These are phyloP conservation scores for Epinotia ramella DNA, from an alignment of 2,888 invertebrate genomes.

Conservation along the genomic window DNA sequence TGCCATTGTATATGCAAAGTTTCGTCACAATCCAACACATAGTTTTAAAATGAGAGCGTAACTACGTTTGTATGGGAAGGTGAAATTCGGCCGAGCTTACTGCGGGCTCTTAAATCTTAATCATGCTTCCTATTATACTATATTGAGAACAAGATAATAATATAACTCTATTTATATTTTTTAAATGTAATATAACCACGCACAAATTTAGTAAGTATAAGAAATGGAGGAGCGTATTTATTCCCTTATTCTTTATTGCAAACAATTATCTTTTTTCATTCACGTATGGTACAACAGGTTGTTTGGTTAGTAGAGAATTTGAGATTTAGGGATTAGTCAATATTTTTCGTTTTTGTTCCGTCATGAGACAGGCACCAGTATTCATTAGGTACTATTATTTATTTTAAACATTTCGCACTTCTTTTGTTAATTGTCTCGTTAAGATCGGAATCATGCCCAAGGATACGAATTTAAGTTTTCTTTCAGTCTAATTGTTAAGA, in stretches of 20 bases:
- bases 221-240: conserved; percentile 15
- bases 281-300: conserved; percentile 22
- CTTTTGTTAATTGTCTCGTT: not conserved
- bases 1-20: no score
- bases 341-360: conserved; percentile 5
- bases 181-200: conserved; percentile 26
- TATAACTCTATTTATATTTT: conserved; percentile 28
- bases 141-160: conserved; percentile 19
- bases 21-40: no score
- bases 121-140: conserved; percentile 15
- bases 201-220: conserved; percentile 20
- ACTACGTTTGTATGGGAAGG: no score
- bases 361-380: conserved; percentile 32
- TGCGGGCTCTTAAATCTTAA: no score
- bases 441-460: conserved; percentile 1
- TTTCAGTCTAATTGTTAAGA: conserved; percentile 25
- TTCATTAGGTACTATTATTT: conserved; percentile 24
- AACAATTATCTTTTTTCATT: conserved; percentile 3
- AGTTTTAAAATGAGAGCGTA: no score
- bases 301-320: not conserved
- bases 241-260: conserved; percentile 11
- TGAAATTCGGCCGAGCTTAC: no score
- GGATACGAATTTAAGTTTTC: conserved; percentile 14
- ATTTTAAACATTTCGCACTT: conserved; percentile 19
- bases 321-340: conserved; percentile 20